Conservation (phyloP, 2,888 invertebrate genomes). For the Acronicta psi region DNA sequence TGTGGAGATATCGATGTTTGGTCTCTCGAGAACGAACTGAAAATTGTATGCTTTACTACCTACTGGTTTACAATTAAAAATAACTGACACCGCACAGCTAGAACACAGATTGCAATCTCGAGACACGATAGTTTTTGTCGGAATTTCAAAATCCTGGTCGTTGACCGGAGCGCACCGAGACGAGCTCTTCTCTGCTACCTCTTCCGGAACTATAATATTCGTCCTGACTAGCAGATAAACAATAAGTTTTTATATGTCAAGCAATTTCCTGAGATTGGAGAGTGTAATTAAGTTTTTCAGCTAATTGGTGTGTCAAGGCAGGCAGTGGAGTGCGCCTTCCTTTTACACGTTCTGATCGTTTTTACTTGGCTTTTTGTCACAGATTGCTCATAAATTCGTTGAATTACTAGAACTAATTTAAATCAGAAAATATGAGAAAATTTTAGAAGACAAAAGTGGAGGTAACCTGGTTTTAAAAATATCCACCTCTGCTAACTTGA, state of each 20-base stretch:
- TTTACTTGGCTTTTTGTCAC: constrained; percentile 60
- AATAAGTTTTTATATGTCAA: constrained; percentile 64
- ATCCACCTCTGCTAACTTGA: too few relatives aligned
- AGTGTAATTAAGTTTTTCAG: constrained; percentile 84
- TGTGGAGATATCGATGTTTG: too few relatives aligned
- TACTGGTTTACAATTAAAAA: too few relatives aligned
- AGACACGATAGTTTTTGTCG: too few relatives aligned
- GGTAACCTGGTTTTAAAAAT: too few relatives aligned
- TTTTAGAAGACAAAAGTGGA: neutral
- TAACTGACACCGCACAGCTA: too few relatives aligned
- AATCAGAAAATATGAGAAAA: constrained; percentile 9
- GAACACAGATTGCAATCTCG: too few relatives aligned
- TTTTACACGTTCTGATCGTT: constrained; percentile 65
- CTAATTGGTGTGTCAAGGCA: constrained; percentile 83
- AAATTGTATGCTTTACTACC: too few relatives aligned
- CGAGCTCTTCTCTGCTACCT: neutral
- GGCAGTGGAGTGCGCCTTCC: constrained; percentile 83
- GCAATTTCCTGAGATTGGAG: constrained; percentile 80
- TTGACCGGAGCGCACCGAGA: constrained; percentile 2
- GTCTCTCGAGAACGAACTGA: too few relatives aligned
- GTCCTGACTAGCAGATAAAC: constrained; percentile 27
- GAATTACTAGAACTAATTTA: constrained; percentile 25
- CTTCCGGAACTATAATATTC: constrained; percentile 25
- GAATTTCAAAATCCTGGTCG: constrained; percentile 20
- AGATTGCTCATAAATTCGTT: neutral